phyloP scores from a whole-genome alignment of 2,888 invertebrate genomes.

The Helicoverpa assulta region DNA sequence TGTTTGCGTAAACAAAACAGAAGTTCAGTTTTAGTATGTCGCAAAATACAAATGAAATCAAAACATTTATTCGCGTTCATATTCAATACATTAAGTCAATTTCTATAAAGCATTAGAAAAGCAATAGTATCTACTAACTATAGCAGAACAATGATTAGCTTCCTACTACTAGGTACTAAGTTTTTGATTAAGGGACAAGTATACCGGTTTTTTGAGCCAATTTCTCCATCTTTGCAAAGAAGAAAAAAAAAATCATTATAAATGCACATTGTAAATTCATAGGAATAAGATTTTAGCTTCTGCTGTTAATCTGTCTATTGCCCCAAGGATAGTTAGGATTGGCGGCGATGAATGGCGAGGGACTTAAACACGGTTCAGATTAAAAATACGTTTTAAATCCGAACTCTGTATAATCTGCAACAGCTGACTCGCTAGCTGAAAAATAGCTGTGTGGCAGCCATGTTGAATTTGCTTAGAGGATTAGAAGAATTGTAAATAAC shows the following conservation, averaged over 20 bases:
- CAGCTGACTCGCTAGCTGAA: constrained; percentile 9
- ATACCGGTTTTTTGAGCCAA: too few relatives aligned
- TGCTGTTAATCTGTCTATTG: neutral
- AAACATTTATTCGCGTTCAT: too few relatives aligned
- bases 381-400: constrained; percentile 33
- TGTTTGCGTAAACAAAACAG: neutral
- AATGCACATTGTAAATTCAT: too few relatives aligned
- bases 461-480: neutral
- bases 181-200: too few relatives aligned
- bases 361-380: constrained; percentile 21
- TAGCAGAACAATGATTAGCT: too few relatives aligned
- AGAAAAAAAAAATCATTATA: too few relatives aligned
- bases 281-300: constrained; percentile 6
- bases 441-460: neutral
- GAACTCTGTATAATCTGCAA: constrained; percentile 17
- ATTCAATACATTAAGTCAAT: too few relatives aligned
- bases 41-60: too few relatives aligned
- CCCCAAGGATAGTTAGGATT: constrained; percentile 16
- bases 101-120: too few relatives aligned
- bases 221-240: too few relatives aligned
- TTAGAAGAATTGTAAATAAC: neutral
- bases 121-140: too few relatives aligned
- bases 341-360: constrained; percentile 31
- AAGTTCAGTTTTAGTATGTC: constrained; percentile 7
- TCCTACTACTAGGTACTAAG: too few relatives aligned